Conservation (phyloP, 2,797 vertebrate genomes). For the Acridotheres tristis region DNA sequence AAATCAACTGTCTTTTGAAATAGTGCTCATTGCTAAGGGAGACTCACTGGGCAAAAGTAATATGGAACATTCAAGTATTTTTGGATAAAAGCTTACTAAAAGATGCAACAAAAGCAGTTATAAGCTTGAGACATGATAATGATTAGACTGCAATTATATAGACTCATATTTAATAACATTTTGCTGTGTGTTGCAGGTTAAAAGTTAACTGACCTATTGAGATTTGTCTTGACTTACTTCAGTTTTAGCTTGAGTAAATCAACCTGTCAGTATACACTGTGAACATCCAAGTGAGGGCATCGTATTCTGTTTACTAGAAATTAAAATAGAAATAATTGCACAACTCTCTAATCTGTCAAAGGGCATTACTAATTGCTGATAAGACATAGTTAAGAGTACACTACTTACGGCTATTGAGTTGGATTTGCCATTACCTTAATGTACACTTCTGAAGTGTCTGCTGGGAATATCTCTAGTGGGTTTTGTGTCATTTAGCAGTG, state of each 20-base stretch:
- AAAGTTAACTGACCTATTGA: neutral
- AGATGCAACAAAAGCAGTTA: neutral
- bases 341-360: neutral
- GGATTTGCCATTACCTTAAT: neutral
- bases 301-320: accelerated
- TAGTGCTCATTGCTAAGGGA: neutral
- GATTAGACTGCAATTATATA: neutral
- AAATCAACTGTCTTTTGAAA: neutral
- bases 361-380: neutral
- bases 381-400: neutral
- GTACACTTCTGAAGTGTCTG: neutral
- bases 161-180: neutral
- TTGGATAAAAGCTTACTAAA: neutral
- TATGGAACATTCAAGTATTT: neutral
- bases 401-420: neutral
- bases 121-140: neutral
- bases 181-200: neutral
- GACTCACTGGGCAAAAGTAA: neutral
- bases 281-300: neutral
- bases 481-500: neutral
- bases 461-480: neutral
- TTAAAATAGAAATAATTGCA: neutral
- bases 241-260: neutral
- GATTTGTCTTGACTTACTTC: neutral
- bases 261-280: neutral